phyloP scores from a whole-genome alignment of 30 jellyfish, hydroid and myxozoan genomes.

The Hydra vulgaris region DNA sequence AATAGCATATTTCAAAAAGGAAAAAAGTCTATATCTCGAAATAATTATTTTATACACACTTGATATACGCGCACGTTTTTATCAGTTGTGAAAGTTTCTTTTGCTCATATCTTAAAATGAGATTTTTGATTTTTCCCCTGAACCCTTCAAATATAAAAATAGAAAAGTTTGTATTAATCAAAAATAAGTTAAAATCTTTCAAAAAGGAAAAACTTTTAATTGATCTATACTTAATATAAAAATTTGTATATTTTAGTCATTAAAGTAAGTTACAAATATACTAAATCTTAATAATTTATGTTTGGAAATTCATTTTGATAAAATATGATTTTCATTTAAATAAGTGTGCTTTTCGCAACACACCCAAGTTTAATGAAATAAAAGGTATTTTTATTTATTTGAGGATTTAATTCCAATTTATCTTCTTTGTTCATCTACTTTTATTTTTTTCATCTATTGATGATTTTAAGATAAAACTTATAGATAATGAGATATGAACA shows the following conservation, averaged over 20 bases:
- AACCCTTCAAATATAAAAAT: no score
- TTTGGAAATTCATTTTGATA: not conserved
- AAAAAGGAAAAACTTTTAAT: not conserved
- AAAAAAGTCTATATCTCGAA: no score
- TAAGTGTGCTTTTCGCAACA: slow-evolving; percentile 84
- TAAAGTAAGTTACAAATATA: not conserved
- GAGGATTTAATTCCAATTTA: not conserved
- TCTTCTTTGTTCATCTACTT: not conserved
- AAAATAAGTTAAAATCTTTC: not conserved
- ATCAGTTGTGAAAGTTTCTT: no score
- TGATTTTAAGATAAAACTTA: not conserved
- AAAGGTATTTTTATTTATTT: slow-evolving; percentile 36
- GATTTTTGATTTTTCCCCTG: no score
- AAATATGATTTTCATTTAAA: slow-evolving; percentile 1
- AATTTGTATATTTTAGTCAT: not conserved
- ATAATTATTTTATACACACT: no score
- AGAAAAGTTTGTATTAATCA: not conserved
- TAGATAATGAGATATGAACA: not conserved
- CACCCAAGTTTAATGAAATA: slow-evolving; percentile 74
- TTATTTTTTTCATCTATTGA: no score
- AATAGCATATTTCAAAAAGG: no score
- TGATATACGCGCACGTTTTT: no score
- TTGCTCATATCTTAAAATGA: no score
- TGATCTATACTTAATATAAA: not conserved
- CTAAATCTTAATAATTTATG: not conserved